phyloP scores from a whole-genome alignment of 2,797 vertebrate genomes.

The Acipenser oxyrinchus region DNA sequence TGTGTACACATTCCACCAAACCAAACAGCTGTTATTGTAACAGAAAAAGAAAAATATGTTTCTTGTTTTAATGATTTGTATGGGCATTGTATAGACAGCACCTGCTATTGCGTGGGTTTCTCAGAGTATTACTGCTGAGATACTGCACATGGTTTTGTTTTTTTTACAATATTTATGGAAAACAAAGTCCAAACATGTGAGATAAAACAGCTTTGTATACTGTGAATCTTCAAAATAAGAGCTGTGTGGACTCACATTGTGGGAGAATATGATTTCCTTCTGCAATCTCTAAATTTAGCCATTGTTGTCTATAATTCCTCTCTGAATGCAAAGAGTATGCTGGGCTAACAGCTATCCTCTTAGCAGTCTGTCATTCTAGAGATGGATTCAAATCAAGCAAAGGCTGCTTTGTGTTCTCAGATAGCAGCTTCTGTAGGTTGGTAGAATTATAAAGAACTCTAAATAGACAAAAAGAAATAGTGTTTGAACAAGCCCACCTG shows the following conservation, averaged over 20 bases:
- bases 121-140: constrained; percentile 9
- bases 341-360: constrained; percentile 30
- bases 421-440: background rate
- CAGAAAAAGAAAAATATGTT: too few relatives aligned
- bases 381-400: constrained; percentile 12
- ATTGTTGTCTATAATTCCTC: constrained; percentile 49
- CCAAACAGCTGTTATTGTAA: too few relatives aligned
- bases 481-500: too few relatives aligned
- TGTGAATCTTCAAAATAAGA: constrained; percentile 34
- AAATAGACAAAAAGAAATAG: background rate
- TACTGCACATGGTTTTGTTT: background rate
- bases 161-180: background rate
- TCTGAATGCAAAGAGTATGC: constrained; percentile 46
- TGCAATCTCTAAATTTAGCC: constrained; percentile 8
- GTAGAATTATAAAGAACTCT: background rate
- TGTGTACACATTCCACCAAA: background rate
- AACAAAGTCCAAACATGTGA: constrained; percentile 32
- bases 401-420: constrained; percentile 9
- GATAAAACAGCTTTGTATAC: constrained; percentile 39
- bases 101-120: constrained; percentile 1
- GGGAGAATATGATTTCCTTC: constrained; percentile 28
- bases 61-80: background rate
- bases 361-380: constrained; percentile 13
- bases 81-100: background rate
- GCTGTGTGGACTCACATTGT: constrained; percentile 44